Percentiles rank a stretch among this genome's conserved stretches.
Conservation (phyloP, 2,888 invertebrate genomes). For the Lepidocyrtinus sp. region DNA sequence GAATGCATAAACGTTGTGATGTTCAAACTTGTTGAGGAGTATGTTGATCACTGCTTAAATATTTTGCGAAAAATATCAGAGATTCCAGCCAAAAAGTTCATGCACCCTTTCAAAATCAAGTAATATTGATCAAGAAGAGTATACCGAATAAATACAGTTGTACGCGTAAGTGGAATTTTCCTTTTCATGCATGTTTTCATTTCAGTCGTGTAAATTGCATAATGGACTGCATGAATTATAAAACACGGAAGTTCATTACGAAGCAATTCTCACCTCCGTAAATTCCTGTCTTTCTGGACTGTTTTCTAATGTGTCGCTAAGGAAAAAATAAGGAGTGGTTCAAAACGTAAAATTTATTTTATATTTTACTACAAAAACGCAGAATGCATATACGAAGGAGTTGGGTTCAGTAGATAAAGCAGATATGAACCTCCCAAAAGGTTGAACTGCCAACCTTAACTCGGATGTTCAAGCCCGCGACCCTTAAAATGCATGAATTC, state of each 20-base stretch:
- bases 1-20: neutral
- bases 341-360: slow-evolving; percentile 2
- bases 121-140: slow-evolving; percentile 39
- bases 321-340: slow-evolving; percentile 15
- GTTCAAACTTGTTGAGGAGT: neutral
- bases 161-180: neutral
- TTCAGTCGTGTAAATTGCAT: neutral
- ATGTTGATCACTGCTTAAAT: neutral
- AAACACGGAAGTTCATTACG: neutral
- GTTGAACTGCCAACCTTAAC: too few relatives aligned
- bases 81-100: slow-evolving; percentile 68
- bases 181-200: neutral
- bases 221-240: neutral
- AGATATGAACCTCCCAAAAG: too few relatives aligned
- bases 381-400: too few relatives aligned
- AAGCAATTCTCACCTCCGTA: slow-evolving; percentile 4
- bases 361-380: too few relatives aligned
- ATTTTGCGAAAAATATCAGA: slow-evolving; percentile 62
- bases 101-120: slow-evolving; percentile 50
- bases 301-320: neutral
- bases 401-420: too few relatives aligned
- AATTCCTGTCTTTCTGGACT: slow-evolving; percentile 26
- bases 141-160: neutral
- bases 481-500: too few relatives aligned
- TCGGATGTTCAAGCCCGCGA: too few relatives aligned